Base-by-base conservation (phyloP, 37 sponge, comb jelly and placozoan genomes). In the Amphimedon queenslandica region DNA sequence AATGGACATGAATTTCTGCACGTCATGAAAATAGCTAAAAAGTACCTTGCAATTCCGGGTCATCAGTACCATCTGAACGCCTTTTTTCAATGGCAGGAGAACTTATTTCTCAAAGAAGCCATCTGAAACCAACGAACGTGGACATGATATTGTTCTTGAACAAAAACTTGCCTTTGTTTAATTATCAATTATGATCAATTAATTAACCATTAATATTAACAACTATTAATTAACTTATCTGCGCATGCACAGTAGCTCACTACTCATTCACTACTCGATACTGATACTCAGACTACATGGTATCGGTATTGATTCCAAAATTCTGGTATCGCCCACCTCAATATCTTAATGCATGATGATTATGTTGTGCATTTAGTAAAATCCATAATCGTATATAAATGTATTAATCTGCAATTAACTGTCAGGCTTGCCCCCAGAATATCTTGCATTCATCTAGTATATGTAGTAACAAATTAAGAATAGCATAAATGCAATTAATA, bases 21-120 rank as follows among this genome's bases (percentile, higher is more conserved):
- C 53, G 53, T 47, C 13, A 47, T 47, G 53, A 13, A 47, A 47
- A 47, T 47, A 47, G 53, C 53, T 47, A 47, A 13, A 13, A 47
- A 47, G 53, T 47, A 47, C 53, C 53, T 47, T 60, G 61, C 61
- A 60, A 25, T 60, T 25, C 61, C 27, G 28, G 61, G 27, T 25
- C 61, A n/a, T 60, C 61, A 25, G 61, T 60, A n/a, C 27, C 61
- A n/a, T 60, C 61, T 6, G 27, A 60, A 60, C 61, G 61, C 5
- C 61, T 60, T 11, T 60, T 60, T 60, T 60, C 61, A 25, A 60
- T n/a, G 28, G 61, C 61, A 25, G 61, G 61, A 11, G 27, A 60
- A n/a, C 27, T 60, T 11, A n/a, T 60, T 25, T n/a, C 21, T 11
- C 5, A 25, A n/a, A 60, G 61, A 60, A 60, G 61, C 28, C 8